Percentiles rank a stretch among this genome's conserved stretches.
Evolutionary conservation across 2,888 invertebrate species (phyloP).

Genomic region (Phengaris alcon): DNA sequence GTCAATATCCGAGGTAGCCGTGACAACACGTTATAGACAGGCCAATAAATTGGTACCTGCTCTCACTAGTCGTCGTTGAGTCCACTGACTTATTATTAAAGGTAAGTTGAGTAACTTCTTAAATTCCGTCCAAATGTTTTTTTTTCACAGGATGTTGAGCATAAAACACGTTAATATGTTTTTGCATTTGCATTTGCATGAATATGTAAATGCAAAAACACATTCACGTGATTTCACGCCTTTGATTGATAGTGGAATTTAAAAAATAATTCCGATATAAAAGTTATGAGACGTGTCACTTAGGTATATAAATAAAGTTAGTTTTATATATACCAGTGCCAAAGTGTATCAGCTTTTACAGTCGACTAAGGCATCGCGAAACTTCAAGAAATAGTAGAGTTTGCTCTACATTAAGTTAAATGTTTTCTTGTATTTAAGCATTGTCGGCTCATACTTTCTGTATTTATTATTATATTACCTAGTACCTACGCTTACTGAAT

Average conservation of each 20-base stretch:
- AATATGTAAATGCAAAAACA: neutral
- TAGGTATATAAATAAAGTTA: too few relatives aligned
- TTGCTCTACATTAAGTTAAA: neutral
- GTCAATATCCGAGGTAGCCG: conserved; percentile 55
- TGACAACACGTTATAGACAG: conserved; percentile 45
- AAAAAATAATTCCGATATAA: too few relatives aligned
- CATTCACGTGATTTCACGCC: too few relatives aligned
- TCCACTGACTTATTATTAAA: too few relatives aligned
- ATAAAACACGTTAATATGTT: neutral
- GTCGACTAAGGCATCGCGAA: neutral
- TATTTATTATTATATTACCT: too few relatives aligned
- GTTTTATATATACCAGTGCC: too few relatives aligned
- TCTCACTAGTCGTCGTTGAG: neutral
- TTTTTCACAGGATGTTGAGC: neutral
- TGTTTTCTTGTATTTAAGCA: too few relatives aligned
- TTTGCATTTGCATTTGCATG: neutral
- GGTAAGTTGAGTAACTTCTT: neutral
- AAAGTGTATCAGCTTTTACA: neutral
- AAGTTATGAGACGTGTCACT: too few relatives aligned
- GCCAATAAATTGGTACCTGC: conserved; percentile 36
- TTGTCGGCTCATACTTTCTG: too few relatives aligned
- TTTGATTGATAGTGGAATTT: too few relatives aligned
- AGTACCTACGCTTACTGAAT: too few relatives aligned
- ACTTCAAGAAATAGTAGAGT: neutral
- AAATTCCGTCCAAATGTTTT: neutral